phyloP scores from a whole-genome alignment of 2,888 invertebrate species.

The Aphrophora alni region DNA sequence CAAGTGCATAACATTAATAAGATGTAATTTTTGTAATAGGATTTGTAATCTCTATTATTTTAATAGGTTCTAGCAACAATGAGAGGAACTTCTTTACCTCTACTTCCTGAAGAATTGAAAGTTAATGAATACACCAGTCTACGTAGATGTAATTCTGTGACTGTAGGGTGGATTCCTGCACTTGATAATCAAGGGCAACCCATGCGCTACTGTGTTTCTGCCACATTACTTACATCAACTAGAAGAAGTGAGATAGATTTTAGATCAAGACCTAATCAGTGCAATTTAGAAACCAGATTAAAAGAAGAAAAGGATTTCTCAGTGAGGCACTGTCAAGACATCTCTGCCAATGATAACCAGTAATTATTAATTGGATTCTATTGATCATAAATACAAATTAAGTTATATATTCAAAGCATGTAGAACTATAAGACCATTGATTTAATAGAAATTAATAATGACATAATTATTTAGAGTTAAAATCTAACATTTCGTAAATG shows the following conservation, averaged over 20 bases:
- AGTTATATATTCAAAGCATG: no score
- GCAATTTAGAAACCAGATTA: conserved; percentile 58
- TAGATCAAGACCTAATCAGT: conserved; percentile 58
- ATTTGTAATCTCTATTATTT: no score
- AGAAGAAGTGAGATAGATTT: conserved; percentile 53
- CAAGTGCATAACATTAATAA: no score
- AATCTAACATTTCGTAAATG: no score
- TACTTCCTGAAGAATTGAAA: conserved; percentile 61
- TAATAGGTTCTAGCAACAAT: conserved; percentile 62
- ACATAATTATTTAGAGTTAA: no score
- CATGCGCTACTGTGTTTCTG: conserved; percentile 55
- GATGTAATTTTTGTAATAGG: no score
- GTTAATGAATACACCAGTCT: conserved; percentile 62
- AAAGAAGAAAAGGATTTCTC: conserved; percentile 57
- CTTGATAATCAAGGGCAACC: conserved; percentile 49
- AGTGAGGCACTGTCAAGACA: conserved; percentile 56
- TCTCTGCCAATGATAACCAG: conserved; percentile 29
- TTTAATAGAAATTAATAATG: no score
- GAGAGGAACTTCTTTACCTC: conserved; percentile 61
- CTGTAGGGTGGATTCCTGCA: conserved; percentile 65
- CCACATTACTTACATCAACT: conserved; percentile 53
- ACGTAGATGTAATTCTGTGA: conserved; percentile 62
- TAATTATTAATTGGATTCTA: conserved; percentile 25
- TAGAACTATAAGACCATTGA: no score
- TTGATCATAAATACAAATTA: no score